These are phyloP conservation scores for Schrankia costaestrigalis DNA, from an alignment of 2,888 invertebrate species.

Conservation along the genomic window DNA sequence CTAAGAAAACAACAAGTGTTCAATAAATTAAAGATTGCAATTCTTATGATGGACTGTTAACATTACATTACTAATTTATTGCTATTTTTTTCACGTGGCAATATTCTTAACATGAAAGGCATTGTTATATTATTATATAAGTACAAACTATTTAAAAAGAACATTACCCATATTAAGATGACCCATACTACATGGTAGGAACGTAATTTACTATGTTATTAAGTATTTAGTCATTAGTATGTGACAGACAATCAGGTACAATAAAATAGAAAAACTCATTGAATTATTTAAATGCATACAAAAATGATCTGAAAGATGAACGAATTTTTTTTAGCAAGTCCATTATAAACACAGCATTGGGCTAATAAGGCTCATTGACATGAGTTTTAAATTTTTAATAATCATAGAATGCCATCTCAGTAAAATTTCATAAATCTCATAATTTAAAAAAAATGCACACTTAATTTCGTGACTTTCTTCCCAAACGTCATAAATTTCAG, in stretches of 20 bases:
- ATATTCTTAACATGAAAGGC: slow-evolving; percentile 14
- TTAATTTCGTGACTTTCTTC: too few species aligned
- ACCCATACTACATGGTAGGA: slow-evolving; percentile 9
- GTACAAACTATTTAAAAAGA: slow-evolving; percentile 17
- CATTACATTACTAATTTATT: slow-evolving; percentile 26
- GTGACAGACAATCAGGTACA: slow-evolving; percentile 29
- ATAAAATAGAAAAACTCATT: slow-evolving; percentile 20
- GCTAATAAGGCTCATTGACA: too few species aligned
- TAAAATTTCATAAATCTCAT: too few species aligned
- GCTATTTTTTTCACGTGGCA: slow-evolving; percentile 21
- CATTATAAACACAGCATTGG: neutral
- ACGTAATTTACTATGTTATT: slow-evolving; percentile 10
- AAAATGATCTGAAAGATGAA: slow-evolving; percentile 5
- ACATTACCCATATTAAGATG: slow-evolving; percentile 2
- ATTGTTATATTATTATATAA: too few species aligned
- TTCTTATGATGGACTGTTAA: slow-evolving; percentile 37
- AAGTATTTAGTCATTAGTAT: slow-evolving; percentile 3
- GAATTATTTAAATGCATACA: slow-evolving; percentile 19
- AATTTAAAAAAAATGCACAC: too few species aligned
- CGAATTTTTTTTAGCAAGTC: neutral
- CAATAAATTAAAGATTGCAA: slow-evolving; percentile 54
- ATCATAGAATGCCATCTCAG: too few species aligned
- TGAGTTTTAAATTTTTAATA: too few species aligned
- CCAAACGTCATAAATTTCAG: too few species aligned
- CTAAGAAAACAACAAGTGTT: slow-evolving; percentile 47